Percentiles rank a stretch among this genome's conserved stretches.
Conservation (phyloP, 2,797 vertebrate genomes). For the Cephalopachus bancanus region DNA sequence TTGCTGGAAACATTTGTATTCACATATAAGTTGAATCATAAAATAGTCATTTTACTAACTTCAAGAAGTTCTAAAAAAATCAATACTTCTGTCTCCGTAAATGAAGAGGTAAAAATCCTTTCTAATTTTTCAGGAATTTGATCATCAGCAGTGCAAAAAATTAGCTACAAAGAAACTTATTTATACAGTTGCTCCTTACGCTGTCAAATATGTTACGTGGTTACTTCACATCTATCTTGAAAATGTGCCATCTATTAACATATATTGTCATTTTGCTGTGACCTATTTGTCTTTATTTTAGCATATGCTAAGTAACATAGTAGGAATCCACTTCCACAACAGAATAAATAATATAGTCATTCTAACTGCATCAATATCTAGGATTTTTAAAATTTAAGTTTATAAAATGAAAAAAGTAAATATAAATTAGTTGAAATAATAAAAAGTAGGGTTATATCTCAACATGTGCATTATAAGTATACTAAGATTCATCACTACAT, state of each 20-base stretch:
- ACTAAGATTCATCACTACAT: neutral
- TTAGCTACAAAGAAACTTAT: neutral
- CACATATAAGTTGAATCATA: neutral
- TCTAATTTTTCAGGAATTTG: neutral
- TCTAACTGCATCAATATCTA: neutral
- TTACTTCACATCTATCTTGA: neutral
- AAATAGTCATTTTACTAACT: neutral
- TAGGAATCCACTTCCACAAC: neutral
- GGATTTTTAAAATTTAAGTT: neutral
- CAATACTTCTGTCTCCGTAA: neutral
- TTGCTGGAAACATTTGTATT: neutral
- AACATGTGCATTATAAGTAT: neutral
- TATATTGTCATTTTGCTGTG: slow-evolving; percentile 11
- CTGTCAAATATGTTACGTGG: neutral
- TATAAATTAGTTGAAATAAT: slow-evolving; percentile 16
- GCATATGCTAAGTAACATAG: neutral
- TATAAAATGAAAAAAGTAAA: neutral
- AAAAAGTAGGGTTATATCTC: neutral
- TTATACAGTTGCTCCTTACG: neutral
- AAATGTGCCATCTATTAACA: neutral
- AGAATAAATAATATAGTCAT: neutral
- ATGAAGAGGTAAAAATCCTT: neutral
- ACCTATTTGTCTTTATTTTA: neutral
- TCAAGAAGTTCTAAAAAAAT: neutral
- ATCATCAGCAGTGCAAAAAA: neutral